A percentile compares a stretch with the other conserved stretches of the same genome.
These are phyloP conservation scores for Chiloscyllium plagiosum DNA, from an alignment of 2,113 vertebrate species.

Conservation along the genomic window DNA sequence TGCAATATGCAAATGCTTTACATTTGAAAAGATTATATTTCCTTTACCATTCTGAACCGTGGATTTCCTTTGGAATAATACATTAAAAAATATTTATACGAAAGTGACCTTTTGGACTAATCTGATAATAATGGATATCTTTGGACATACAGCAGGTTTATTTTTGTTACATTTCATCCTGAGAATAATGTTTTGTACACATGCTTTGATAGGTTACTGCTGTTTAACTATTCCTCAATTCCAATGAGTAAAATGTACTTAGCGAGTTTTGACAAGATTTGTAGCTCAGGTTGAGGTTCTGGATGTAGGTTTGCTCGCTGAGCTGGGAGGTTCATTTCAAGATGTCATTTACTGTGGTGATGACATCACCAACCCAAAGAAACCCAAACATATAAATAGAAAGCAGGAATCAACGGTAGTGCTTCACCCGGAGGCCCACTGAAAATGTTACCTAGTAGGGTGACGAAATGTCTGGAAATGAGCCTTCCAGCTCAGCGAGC, in stretches of 20 bases:
- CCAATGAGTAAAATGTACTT: neutral
- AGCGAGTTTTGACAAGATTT: no score
- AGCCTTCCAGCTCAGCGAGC: no score
- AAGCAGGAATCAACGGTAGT: no score
- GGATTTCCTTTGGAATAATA: neutral
- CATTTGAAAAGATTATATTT: neutral
- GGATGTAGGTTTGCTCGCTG: no score
- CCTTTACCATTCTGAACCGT: neutral
- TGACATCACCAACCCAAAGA: no score
- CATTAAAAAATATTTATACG: slow-evolving; percentile 14
- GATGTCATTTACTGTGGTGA: no score
- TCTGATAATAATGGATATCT: neutral
- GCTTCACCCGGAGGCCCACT: no score
- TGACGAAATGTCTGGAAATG: no score
- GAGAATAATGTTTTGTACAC: slow-evolving; percentile 15
- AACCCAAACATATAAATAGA: no score
- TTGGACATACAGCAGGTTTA: neutral
- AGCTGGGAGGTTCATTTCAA: no score
- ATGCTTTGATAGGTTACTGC: neutral
- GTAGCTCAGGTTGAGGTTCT: no score
- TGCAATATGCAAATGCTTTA: neutral
- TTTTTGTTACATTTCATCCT: neutral
- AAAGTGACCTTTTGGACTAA: neutral
- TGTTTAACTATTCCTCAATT: neutral
- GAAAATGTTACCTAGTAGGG: no score